Base-by-base conservation (phyloP, 2,113 vertebrate genomes). In the Chiloscyllium plagiosum region DNA sequence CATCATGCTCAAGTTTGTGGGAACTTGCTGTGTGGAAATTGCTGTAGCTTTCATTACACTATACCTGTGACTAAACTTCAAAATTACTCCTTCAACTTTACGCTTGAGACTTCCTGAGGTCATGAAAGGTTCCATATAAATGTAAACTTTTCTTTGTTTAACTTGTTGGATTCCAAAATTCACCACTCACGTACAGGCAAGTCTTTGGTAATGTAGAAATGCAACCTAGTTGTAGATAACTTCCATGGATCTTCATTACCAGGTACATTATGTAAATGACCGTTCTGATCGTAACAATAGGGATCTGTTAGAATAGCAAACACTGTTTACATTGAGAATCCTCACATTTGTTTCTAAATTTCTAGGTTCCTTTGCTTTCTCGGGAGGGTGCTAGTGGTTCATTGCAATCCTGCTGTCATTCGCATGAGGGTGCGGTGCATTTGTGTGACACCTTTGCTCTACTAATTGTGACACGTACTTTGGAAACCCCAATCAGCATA, bases 301-400 rank as follows among this genome's bases (percentile, higher is more conserved):
- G 24, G 3, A 33, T 29, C 26, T 65, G 52, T 33, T 13, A 33
- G 65, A 61, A 6, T 4, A 92, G 29, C 56, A 65, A 65, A 29
- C 87, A n/a, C 33, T 10, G 13, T 90, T 90, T 61, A 17, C 2
- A 90, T 61, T 92, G 56, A 65, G 4, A 1, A 33, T 15, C 65
- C 87, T 5, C 19, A n/a, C 1, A 65, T 65, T 90, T n/a, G 78
- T 83, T 42, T 42, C 4, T 47, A 22, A 42, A 37, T 83, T 47
- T 83, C 80, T 83, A 83, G 80, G 80, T 83, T 83, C 89, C 56
- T 66, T 6, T 93, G 17, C 89, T 93, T 68, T 93, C 89, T 93
- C 8, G 56, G n/a, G 56, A 66, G 61, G 33, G 56, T 65, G 65
- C 29, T 33, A 65, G 29, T 66, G 89, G n/a, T 29, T 93, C 89